Base-by-base conservation (phyloP, 2,113 vertebrate species). In the Ciconia boyciana region DNA sequence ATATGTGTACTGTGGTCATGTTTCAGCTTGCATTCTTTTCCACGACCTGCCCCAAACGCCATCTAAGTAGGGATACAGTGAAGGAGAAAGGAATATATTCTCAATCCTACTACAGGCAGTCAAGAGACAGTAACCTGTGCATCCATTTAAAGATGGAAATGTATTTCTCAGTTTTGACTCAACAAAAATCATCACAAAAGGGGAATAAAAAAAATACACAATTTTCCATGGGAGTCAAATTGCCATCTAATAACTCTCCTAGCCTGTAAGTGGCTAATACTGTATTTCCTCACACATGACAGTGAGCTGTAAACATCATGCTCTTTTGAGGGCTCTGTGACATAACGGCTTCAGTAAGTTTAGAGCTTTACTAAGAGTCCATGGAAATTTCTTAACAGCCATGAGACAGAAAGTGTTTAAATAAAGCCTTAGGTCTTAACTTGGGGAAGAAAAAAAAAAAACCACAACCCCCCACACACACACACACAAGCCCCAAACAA, bases 1-100 rank as follows among this genome's bases (percentile, higher is more conserved):
- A 8, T 44, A 2, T 9, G 2, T 31, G 9, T 31, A 4, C 17
- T 60, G 19, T 5, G 10, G 22, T 6, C 19, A 3, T 32, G 28
- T 51, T 83, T 65, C 44, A 60, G 14, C 7, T 74, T 64, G 20
- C 13, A 16, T 29, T 70, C 44, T 93, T 74, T 58, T 14, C 36
- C 7, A 19, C 21, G 41, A 52, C 25, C 48, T 66, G 7, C 13
- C 7, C 32, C 46, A 76, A 85, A 44, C 3, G 3, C 5, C 9
- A 10, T 25, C 34, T 54, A 77, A 36, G 12, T 17, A 48, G 9
- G 5, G 14, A 61, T 65, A 22, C 3, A 22, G 24, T 10, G 16
- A 77, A 65, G 22, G 22, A 72, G 26, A 52, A 83, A 72, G 16
- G 22, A 74, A 32, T 49, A 16, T 31, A 34, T 62, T 87, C 26